Evolutionary conservation across 37 sponge, comb jelly and placozoan species (phyloP), one percentile per base, ranked within the genome.

Genomic region (Halisarca cf. caerulea): DNA sequence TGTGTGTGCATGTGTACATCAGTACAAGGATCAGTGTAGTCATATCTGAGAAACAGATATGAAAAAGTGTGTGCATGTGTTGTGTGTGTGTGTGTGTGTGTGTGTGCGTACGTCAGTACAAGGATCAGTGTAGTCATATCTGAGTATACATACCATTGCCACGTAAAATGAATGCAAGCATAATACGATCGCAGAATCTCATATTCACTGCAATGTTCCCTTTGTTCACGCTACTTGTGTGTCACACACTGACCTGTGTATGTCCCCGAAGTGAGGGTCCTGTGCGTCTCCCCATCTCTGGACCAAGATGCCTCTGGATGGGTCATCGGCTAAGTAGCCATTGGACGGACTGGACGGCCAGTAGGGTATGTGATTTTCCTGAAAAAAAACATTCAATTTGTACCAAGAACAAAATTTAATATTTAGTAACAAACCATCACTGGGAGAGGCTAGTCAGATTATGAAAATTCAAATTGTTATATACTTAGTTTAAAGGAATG

Each of bases 311-410:
- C 59, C 78, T 36, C 79, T 57, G 4, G 66, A 79, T 4, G 62
- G 45, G 57, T 93, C 90, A 37, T 87, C 88, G 0, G 89, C 88
- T 3, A 94, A 62, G 27, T 60, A 66, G 17, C 97, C 97, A 79
- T 94, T 97, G 25, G 97, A 94, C 14, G 97, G 95, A 79, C 95
- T 92, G 32, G 95, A 85, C 0, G 97, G 97, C 97, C 97, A 97
- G 78, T 88, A 94, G 24, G 89, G 86, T 0, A 94, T 78, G 24
- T 94, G 77, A 21, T 47, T 14, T 47, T 9, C 6, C 14, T 64
- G 66, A 64, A 9, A 33, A 32, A 17, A 32, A 15, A 5, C 7
- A 8, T 64, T 64, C 66, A 64, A 27, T 39, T 73, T 39, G n/a
- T n/a, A n/a, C n/a, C n/a, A n/a, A n/a, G n/a, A n/a, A n/a, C n/a